Evolutionary conservation across 2,113 vertebrate genomes (phyloP).

Genomic region (Lonchura striata): DNA sequence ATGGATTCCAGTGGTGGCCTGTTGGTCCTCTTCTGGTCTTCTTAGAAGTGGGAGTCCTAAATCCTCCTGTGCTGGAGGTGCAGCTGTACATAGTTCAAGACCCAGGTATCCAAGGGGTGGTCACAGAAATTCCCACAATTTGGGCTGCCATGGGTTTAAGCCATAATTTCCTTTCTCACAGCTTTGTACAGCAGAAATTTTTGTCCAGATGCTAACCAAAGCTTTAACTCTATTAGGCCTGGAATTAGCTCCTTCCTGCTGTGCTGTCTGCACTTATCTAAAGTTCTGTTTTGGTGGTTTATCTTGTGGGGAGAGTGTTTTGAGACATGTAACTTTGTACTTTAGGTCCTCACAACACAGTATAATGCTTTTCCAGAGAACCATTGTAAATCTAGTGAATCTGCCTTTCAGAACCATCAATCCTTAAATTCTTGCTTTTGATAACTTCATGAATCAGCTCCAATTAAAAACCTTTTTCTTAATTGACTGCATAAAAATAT

Average conservation of each 20-base stretch:
- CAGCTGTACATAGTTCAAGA: background rate
- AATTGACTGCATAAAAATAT: constrained; percentile 1
- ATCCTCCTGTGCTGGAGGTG: background rate
- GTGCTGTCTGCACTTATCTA: background rate
- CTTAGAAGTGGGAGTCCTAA: background rate
- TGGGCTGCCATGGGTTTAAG: background rate
- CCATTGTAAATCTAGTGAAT: background rate
- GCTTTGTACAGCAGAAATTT: background rate
- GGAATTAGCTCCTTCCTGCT: background rate
- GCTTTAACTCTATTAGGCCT: background rate
- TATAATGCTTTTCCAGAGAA: background rate
- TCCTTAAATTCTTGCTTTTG: background rate
- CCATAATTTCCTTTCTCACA: background rate
- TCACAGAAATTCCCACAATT: background rate
- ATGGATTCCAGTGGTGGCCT: accelerated
- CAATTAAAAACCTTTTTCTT: background rate
- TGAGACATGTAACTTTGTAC: no score
- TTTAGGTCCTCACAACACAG: background rate
- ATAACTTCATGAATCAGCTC: background rate
- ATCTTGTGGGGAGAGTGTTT: background rate
- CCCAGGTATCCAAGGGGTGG: background rate
- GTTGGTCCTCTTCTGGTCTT: background rate
- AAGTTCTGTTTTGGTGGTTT: background rate
- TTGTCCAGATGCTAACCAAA: background rate
- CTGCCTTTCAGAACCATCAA: background rate